phyloP scores from a whole-genome alignment of 2,888 invertebrate genomes.

The Nomada hirtipes region DNA sequence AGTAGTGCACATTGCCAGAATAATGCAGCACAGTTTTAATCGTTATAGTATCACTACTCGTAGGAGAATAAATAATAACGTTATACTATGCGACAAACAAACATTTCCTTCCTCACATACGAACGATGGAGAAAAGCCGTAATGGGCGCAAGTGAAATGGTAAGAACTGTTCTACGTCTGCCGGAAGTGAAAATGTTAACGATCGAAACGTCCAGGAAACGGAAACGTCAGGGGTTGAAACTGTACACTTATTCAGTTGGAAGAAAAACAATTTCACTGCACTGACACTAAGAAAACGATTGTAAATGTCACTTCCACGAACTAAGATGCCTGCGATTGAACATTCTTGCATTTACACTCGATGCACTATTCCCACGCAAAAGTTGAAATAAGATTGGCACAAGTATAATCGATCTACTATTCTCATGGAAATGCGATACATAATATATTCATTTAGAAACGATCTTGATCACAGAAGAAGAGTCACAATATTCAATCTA shows the following conservation, averaged over 20 bases:
- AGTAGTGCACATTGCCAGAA: not conserved
- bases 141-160: slow-evolving; percentile 7
- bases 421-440: not conserved
- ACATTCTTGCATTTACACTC: no score
- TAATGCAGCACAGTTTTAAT: not conserved
- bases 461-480: no score
- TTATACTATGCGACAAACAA: not conserved
- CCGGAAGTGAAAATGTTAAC: slow-evolving; percentile 26
- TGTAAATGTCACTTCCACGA: not conserved
- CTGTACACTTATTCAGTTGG: not conserved
- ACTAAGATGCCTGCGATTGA: not conserved
- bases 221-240: not conserved
- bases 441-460: no score
- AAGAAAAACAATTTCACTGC: not conserved
- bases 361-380: not conserved
- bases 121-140: not conserved
- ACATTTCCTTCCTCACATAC: not conserved
- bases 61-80: not conserved
- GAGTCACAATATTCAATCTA: no score
- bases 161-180: not conserved
- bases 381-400: not conserved
- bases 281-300: not conserved
- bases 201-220: not conserved
- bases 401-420: not conserved
- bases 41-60: not conserved